A percentile compares a stretch with the other conserved stretches of the same genome.
phyloP scores from a whole-genome alignment of 2,888 invertebrate genomes.

The Trissolcus brochymenae region DNA sequence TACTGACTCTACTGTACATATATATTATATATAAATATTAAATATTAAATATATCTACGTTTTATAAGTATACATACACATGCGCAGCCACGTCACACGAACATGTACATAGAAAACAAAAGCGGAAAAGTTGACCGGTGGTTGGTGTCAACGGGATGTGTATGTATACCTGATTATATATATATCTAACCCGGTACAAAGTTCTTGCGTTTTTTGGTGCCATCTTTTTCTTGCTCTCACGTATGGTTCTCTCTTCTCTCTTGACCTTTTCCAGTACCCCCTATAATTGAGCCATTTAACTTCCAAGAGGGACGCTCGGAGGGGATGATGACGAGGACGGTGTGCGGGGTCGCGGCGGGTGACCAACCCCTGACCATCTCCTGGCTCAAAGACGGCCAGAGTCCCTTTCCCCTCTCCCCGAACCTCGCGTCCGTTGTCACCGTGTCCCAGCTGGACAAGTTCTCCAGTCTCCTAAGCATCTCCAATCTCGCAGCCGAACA shows the following conservation, averaged over 20 bases:
- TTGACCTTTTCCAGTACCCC: conserved; percentile 84
- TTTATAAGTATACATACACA: conserved; percentile 63
- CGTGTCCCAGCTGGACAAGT: conserved; percentile 85
- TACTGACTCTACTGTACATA: conserved; percentile 75
- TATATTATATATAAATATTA: conserved; percentile 62
- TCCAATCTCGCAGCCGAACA: conserved; percentile 85
- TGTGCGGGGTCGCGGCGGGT: conserved; percentile 88
- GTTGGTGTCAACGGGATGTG: conserved; percentile 54
- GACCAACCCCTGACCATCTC: conserved; percentile 87
- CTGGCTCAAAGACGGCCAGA: conserved; percentile 89
- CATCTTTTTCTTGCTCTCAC: conserved; percentile 80
- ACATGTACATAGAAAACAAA: conserved; percentile 45
- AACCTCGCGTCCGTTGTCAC: conserved; percentile 81
- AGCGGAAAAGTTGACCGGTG: neutral
- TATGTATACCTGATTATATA: conserved; percentile 48
- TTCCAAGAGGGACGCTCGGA: conserved; percentile 89
- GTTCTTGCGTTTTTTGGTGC: conserved; percentile 75
- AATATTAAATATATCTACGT: conserved; percentile 62
- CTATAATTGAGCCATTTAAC: conserved; percentile 90
- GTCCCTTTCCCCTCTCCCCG: conserved; percentile 79
- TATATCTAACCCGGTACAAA: conserved; percentile 65
- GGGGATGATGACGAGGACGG: conserved; percentile 88
- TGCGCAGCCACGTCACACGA: conserved; percentile 55
- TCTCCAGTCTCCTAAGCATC: conserved; percentile 87
- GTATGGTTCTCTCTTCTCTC: conserved; percentile 79